phyloP scores from a whole-genome alignment of 2,797 vertebrate species.

The Carcharodon carcharias region DNA sequence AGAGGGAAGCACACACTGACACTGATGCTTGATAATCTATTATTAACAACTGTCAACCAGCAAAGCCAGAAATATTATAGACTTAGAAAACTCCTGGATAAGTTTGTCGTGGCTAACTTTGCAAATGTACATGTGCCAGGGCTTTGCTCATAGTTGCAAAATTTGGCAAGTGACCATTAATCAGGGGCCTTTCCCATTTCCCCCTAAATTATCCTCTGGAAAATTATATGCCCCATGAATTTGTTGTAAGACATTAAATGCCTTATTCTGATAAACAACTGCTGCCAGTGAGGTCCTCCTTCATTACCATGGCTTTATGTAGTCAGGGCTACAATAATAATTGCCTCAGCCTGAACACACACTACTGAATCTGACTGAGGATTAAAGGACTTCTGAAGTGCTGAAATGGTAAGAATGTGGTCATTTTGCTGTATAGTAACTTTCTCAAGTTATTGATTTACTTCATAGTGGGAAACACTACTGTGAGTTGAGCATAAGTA shows the following conservation, averaged over 20 bases:
- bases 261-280: neutral
- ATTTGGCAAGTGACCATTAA: neutral
- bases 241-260: neutral
- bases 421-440: neutral
- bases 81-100: neutral
- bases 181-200: no score
- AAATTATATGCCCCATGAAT: neutral
- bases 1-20: neutral
- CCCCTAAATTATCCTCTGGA: neutral
- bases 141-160: neutral
- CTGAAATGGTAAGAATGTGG: neutral
- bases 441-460: conserved; percentile 11
- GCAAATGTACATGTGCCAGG: neutral
- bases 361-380: neutral
- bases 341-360: neutral
- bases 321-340: neutral
- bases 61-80: neutral
- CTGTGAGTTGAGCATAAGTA: neutral
- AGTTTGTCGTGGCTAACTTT: neutral
- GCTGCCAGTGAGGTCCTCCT: neutral
- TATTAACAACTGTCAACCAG: neutral
- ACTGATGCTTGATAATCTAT: neutral
- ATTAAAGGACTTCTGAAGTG: neutral
- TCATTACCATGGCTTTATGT: neutral
- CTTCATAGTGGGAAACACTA: neutral